These are phyloP conservation scores for Tor tambroides DNA, from an alignment of 2,113 vertebrate genomes.

Conservation along the genomic window DNA sequence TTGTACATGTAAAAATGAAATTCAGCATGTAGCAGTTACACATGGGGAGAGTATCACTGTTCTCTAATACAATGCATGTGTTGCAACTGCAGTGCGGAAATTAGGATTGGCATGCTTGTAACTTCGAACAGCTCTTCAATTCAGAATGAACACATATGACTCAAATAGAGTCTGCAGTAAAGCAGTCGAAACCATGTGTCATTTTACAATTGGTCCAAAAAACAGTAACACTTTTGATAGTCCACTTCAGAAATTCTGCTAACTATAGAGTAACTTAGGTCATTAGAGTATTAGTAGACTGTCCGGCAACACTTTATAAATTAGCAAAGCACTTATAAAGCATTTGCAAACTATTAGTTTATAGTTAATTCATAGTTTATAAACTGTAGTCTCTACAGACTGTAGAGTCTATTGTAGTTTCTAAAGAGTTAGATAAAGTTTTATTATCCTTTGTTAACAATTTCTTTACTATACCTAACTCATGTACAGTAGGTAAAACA, in stretches of 20 bases:
- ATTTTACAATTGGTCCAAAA: background rate
- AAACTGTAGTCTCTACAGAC: too few relatives aligned
- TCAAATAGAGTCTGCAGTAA: constrained; percentile 33
- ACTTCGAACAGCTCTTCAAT: constrained; percentile 51
- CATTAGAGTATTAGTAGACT: too few relatives aligned
- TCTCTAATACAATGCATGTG: constrained; percentile 48
- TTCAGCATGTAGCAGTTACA: constrained; percentile 30
- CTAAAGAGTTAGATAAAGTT: too few relatives aligned
- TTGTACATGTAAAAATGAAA: constrained; percentile 71
- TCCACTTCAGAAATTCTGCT: too few relatives aligned
- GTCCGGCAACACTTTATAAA: too few relatives aligned
- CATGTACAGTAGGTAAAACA: too few relatives aligned
- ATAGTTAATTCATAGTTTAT: background rate
- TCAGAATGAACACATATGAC: constrained; percentile 38
- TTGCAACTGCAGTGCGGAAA: constrained; percentile 41
- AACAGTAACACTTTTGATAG: background rate
- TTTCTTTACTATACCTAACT: too few relatives aligned
- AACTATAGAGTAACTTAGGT: too few relatives aligned
- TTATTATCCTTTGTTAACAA: too few relatives aligned
- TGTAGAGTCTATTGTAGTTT: too few relatives aligned
- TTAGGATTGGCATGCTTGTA: constrained; percentile 56
- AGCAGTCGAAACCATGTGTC: constrained; percentile 11
- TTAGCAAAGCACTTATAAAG: too few relatives aligned
- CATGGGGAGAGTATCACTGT: constrained; percentile 24
- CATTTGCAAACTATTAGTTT: too few relatives aligned